Evolutionary conservation across 2,888 invertebrate genomes (phyloP).

Genomic region (Melangyna quadrimaculata): DNA sequence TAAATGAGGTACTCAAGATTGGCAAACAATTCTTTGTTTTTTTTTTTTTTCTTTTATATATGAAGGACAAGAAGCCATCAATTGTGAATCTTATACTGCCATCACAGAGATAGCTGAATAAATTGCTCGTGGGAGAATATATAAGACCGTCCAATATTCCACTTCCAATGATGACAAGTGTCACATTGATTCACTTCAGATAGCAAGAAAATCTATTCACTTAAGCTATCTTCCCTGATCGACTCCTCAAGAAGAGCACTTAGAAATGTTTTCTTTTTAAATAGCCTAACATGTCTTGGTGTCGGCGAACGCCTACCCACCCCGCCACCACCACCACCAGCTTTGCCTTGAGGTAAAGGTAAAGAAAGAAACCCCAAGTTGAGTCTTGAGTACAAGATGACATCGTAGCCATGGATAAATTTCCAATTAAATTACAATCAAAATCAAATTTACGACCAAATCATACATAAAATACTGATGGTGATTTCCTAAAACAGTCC

Average conservation of each 20-base stretch:
- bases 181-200: not conserved
- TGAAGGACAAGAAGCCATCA: slow-evolving; percentile 7
- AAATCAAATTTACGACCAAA: slow-evolving; percentile 22
- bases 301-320: too few relatives aligned
- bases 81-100: not conserved
- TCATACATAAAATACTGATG: slow-evolving; percentile 11
- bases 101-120: not conserved
- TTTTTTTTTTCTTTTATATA: not conserved
- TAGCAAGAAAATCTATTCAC: not conserved
- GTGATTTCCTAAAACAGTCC: slow-evolving; percentile 3
- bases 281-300: not conserved
- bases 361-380: not conserved
- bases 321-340: not conserved
- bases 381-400: not conserved
- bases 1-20: not conserved
- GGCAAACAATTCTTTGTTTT: slow-evolving; percentile 1
- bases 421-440: slow-evolving; percentile 28
- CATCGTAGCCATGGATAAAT: not conserved
- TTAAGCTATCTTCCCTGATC: not conserved
- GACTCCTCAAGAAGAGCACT: not conserved
- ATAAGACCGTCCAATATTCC: too few relatives aligned
- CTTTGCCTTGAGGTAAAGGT: not conserved
- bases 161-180: not conserved
- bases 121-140: not conserved
- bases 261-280: not conserved